Evolutionary conservation across 2,113 vertebrate genomes (phyloP), one percentile per base, ranked within the genome.

Genomic region (Psettodes erumei): DNA sequence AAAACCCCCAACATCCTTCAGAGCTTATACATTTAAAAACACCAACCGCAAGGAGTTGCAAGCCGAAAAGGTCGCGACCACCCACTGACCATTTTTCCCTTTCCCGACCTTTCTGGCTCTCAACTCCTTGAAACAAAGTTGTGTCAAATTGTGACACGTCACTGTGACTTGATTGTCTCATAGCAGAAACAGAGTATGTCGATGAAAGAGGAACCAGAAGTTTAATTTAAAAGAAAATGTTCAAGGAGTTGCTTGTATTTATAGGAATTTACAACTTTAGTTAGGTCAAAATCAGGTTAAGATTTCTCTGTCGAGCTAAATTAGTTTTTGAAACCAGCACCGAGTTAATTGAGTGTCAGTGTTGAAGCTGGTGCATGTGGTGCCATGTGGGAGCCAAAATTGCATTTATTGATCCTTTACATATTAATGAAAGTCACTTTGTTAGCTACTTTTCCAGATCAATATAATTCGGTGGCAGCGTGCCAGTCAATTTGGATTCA

Each of bases 401-500:
- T n/a, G 47, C 1, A 21, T 70, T 59, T 47, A 40, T 65, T 67
- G 42, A 60, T 30, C 37, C 7, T 47, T 66, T 40, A 42, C 55
- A 48, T 40, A 13, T 58, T 45, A 19, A 68, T 42, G 25, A 55
- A 54, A 56, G 7, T 23, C 18, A 48, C 19, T 70, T 51, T 64
- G n/a, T 70, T 30, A 35, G 35, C 32, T 13, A 21, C 33, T 27
- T 21, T 21, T 65, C 18, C 15, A 35, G 8, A 50, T 62, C 48
- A 37, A 62, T 72, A 43, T 13, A 33, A 21, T 30, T 55, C 16
- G 6, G 12, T 23, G 5, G 10, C 16, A 38, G 4, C 18, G 6
- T 43, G n/a, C 5, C 19, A n/a, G 16, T 61, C 50, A 63, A 35
- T 71, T 16, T 19, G 27, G 35, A 42, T 82, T 43, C 47, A 50